A percentile compares a stretch with the other conserved stretches of the same genome.
phyloP scores from a whole-genome alignment of 1,140 invertebrate genomes.

The Chironomus striatipennis region DNA sequence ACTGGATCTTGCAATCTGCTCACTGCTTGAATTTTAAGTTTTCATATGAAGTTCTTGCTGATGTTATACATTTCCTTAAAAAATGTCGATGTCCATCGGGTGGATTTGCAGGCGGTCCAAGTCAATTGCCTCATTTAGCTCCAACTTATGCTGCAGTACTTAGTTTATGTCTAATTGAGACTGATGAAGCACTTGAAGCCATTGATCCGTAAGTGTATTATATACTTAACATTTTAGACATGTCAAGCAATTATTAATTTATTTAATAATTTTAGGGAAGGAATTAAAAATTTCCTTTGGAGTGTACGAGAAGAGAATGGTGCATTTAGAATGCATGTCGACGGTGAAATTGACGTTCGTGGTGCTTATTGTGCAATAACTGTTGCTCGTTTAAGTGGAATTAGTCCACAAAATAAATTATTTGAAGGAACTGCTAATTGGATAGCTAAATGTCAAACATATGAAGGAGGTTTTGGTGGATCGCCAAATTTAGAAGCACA shows the following conservation, averaged over 20 bases:
- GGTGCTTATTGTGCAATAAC: conserved; percentile 91
- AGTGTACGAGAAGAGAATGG: conserved; percentile 70
- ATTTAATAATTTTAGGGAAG: conserved; percentile 46
- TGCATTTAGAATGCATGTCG: conserved; percentile 81
- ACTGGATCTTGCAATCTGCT: conserved; percentile 91
- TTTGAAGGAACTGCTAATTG: conserved; percentile 84
- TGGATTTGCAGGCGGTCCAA: conserved; percentile 91
- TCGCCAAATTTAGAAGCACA: conserved; percentile 94
- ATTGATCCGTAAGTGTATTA: conserved; percentile 78
- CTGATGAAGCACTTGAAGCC: conserved; percentile 71
- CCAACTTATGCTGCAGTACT: conserved; percentile 96
- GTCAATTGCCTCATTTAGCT: conserved; percentile 85
- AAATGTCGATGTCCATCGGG: conserved; percentile 74
- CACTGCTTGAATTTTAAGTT: conserved; percentile 68
- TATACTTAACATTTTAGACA: no score
- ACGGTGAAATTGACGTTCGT: conserved; percentile 92
- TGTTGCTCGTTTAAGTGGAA: conserved; percentile 80
- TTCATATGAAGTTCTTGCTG: conserved; percentile 52
- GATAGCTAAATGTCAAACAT: conserved; percentile 91
- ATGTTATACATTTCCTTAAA: conserved; percentile 60
- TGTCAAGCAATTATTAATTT: no score
- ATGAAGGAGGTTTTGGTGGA: conserved; percentile 96
- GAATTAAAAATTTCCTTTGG: conserved; percentile 67
- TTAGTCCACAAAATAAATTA: conserved; percentile 52
- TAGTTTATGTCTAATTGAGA: conserved; percentile 81